A percentile compares a stretch with the other conserved stretches of the same genome.
Evolutionary conservation across 1,140 invertebrate genomes (phyloP).

Genomic region (Ceratina japonica): DNA sequence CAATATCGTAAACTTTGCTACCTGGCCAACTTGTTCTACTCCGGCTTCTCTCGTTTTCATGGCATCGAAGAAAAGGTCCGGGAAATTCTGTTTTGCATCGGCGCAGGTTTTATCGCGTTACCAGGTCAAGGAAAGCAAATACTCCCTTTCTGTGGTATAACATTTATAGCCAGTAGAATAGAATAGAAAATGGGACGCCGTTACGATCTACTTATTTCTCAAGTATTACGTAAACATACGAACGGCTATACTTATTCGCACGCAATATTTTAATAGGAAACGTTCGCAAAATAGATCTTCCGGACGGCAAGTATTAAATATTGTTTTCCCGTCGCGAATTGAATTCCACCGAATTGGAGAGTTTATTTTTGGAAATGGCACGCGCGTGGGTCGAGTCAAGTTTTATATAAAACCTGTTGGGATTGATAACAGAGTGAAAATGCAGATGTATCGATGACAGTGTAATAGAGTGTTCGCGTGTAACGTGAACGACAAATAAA

Average conservation of each 20-base stretch:
- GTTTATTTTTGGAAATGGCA: background rate
- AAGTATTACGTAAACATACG: too few species aligned
- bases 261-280: too few species aligned
- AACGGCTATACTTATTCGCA: too few species aligned
- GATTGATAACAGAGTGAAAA: slow-evolving; percentile 19
- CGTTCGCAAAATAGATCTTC: too few species aligned
- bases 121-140: background rate
- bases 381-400: background rate
- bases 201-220: too few species aligned
- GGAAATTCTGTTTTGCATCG: background rate
- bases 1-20: background rate
- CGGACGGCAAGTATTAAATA: too few species aligned
- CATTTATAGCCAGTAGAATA: too few species aligned
- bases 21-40: background rate
- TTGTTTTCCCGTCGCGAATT: too few species aligned
- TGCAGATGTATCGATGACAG: background rate
- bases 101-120: slow-evolving; percentile 9
- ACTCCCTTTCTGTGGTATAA: background rate
- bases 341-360: background rate
- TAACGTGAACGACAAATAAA: too few species aligned
- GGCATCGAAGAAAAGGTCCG: background rate
- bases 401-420: background rate
- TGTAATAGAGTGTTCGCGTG: too few species aligned
- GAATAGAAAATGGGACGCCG: too few species aligned
- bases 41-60: background rate